Evolutionary conservation across 2,888 invertebrate species (phyloP), one percentile per base, ranked within the genome.

Genomic region (Euplagia quadripunctaria): DNA sequence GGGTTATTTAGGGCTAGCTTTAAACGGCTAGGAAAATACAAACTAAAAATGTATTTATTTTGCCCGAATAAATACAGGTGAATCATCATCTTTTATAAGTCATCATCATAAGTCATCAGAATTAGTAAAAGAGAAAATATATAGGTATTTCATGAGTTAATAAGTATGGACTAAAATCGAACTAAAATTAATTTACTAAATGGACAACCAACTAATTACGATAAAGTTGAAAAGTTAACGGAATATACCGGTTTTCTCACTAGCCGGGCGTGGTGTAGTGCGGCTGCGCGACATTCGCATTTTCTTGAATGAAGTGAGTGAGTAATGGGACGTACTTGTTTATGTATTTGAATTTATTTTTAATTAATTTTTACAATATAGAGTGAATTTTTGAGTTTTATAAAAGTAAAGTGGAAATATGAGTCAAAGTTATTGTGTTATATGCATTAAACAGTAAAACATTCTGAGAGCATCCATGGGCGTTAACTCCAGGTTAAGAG

Each of bases 241-340:
- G 79, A 84, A 80, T 31, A 68, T 83, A 84, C 79, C 90, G 89
- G 85, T 88, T 87, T 83, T 88, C 79, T 70, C 86, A 84, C 85
- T 87, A 86, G 88, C 91, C 95, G 95, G 95, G 95, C 95, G 95
- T 95, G 95, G 95, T 94, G 92, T 91, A 92, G 94, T 94, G 92
- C 93, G 94, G 87, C 91, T 95, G 94, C 94, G 95, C 94, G 90
- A 92, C 89, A 85, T 82, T 82, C 75, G 83, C 82, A 73, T 85
- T 88, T 92, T 90, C 87, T 85, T 88, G 87, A 90, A 91, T 91
- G 92, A 92, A 93, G 52, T 64, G 68, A 66, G 90, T 94, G 91
- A 92, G 90, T 91, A 90, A 90, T 90, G 87, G 83, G 85, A 88
- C 89, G 89, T 88, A 87, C 81, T 89, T 93, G 91, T 93, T 92